These are phyloP conservation scores for Sander vitreus DNA, from an alignment of 2,113 vertebrate genomes.

Conservation along the genomic window DNA sequence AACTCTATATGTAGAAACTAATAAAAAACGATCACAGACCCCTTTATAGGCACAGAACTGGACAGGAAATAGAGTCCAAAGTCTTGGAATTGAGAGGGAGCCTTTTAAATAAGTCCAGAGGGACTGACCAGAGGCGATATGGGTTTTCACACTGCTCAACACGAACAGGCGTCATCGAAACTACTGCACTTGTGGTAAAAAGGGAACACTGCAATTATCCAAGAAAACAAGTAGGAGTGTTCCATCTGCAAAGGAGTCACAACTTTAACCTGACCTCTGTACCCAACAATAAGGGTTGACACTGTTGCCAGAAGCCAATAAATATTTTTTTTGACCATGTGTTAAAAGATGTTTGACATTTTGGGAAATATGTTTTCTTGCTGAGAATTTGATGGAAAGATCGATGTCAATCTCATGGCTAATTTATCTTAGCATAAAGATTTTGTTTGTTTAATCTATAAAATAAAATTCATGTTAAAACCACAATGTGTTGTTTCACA, in stretches of 20 bases:
- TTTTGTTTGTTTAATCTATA: neutral
- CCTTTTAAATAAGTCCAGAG: constrained; percentile 40
- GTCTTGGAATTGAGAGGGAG: constrained; percentile 30
- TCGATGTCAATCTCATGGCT: neutral
- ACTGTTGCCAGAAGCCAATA: constrained; percentile 30
- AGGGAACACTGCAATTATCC: constrained; percentile 56
- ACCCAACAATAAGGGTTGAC: constrained; percentile 4
- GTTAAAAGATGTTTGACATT: neutral
- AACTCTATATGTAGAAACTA: constrained; percentile 61
- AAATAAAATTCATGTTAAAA: neutral
- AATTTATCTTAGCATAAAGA: neutral
- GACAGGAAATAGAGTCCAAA: constrained; percentile 45
- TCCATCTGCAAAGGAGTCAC: constrained; percentile 34
- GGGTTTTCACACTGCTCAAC: constrained; percentile 50
- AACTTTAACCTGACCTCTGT: constrained; percentile 54
- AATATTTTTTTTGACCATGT: neutral
- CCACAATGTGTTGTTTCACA: neutral
- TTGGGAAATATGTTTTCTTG: neutral
- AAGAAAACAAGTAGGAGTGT: constrained; percentile 42
- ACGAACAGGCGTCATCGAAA: constrained; percentile 35
- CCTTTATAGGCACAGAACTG: constrained; percentile 51
- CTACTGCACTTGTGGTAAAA: constrained; percentile 26
- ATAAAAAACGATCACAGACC: constrained; percentile 59
- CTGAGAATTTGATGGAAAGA: neutral
- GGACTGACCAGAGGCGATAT: constrained; percentile 31